Base-by-base conservation (phyloP, 2,113 vertebrate genomes). In the Caracal caracal region DNA sequence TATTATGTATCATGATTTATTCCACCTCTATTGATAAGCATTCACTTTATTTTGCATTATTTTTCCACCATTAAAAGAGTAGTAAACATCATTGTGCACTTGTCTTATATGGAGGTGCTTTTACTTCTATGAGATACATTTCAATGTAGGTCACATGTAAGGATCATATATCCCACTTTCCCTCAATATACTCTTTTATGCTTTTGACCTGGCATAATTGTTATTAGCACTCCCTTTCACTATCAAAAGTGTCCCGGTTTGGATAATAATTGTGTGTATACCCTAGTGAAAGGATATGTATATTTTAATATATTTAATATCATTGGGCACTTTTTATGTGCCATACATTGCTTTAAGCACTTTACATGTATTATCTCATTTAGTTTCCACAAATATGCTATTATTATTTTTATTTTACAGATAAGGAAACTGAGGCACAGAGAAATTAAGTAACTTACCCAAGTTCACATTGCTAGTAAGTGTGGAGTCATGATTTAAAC, bases 401-500 rank as follows among this genome's bases (percentile, higher is more conserved):
- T 78, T 88, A 33, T 61, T 87, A 87, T 87, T 78, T 61, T 78
- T 90, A 78, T 65, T 63, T 63, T 90, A 78, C 37, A 89, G 51
- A 88, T 88, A 59, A 89, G 71, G 73, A 90, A 47, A 65, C 56
- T 35, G 56, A 89, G 56, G 33, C 37, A 89, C 53, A 76, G 53
- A 63, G 53, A 89, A 76, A 89, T 81, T 90, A 90, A 80, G 24
- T 80, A 90, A 80, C 63, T 91, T 81, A 59, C 33, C 22, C 59
- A 90, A 90, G n/a, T 47, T 81, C 89, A 81, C 49, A 81, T 53
- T 80, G 26, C 63, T 90, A 91, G 78, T 80, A 81, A 80, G 89
- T 81, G 49, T 91, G 88, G 63, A 91, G 88, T 90, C n/a, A 47
- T 59, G 37, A 70, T 82, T 82, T 82, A 82, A 80, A 71, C 37